Percentiles rank a stretch among this genome's conserved stretches.
These are phyloP conservation scores for Tortricodes alternella DNA, from an alignment of 2,888 invertebrate species.

Conservation along the genomic window DNA sequence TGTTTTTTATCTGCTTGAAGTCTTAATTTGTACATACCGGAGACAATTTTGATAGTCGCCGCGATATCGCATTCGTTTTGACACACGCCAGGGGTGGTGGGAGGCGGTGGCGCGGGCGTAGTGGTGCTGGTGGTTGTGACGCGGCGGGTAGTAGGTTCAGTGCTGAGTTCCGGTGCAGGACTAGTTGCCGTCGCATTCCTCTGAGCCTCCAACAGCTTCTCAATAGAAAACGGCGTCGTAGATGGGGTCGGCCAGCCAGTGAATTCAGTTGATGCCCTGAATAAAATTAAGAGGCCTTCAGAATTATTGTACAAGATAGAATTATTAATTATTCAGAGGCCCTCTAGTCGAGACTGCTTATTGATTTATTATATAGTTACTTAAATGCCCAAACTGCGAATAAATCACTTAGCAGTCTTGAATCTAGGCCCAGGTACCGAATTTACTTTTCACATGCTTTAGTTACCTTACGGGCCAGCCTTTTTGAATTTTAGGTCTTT, in stretches of 20 bases:
- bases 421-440: too few species aligned
- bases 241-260: conserved; percentile 96
- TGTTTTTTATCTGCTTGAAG: conserved; percentile 1
- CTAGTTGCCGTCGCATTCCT: conserved; percentile 85
- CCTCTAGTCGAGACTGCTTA: too few species aligned
- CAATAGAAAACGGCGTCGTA: conserved; percentile 93
- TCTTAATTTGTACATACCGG: conserved; percentile 69
- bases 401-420: too few species aligned
- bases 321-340: too few species aligned
- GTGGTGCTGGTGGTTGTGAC: conserved; percentile 85
- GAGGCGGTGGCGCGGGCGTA: conserved; percentile 87
- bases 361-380: too few species aligned
- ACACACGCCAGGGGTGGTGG: conserved; percentile 92
- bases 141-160: conserved; percentile 76
- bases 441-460: too few species aligned
- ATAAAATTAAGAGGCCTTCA: too few species aligned
- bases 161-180: conserved; percentile 65
- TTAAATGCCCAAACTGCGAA: too few species aligned
- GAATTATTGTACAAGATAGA: too few species aligned
- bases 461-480: conserved; percentile 91
- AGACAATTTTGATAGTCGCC: conserved; percentile 92
- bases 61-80: conserved; percentile 91
- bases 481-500: conserved; percentile 88
- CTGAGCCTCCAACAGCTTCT: conserved; percentile 87
- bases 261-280: conserved; percentile 92